Evolutionary conservation across 2,113 vertebrate genomes (phyloP).

Genomic region (Galeopterus variegatus): DNA sequence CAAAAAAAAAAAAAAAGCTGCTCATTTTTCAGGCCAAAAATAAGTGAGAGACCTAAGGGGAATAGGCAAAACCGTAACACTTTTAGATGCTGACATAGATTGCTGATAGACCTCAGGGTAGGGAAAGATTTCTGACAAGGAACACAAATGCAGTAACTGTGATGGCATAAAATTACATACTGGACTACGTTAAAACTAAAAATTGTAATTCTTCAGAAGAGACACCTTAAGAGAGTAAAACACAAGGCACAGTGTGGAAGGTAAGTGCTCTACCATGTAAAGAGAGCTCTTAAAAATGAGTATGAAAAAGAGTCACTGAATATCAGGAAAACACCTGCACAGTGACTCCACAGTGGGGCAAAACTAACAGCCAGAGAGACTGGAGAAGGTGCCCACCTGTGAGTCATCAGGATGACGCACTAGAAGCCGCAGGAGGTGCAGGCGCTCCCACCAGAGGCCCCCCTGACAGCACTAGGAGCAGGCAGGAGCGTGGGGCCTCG

Average conservation of each 20-base stretch:
- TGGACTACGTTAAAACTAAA: neutral
- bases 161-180: neutral
- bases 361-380: too few relatives aligned
- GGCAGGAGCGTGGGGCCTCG: too few relatives aligned
- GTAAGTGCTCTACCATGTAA: neutral
- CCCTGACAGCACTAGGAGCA: fast-evolving
- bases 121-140: neutral
- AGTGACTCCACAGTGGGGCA: neutral
- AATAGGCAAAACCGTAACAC: too few relatives aligned
- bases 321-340: neutral
- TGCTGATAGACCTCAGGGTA: too few relatives aligned
- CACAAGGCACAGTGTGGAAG: too few relatives aligned
- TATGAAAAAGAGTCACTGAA: neutral
- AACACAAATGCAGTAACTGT: neutral
- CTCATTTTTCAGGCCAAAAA: too few relatives aligned
- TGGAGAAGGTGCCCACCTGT: neutral
- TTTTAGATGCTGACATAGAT: too few relatives aligned
- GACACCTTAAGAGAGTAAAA: neutral
- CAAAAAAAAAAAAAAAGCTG: too few relatives aligned
- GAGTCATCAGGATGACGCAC: neutral
- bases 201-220: neutral
- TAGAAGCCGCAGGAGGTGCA: too few relatives aligned
- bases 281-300: neutral
- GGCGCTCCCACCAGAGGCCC: fast-evolving
- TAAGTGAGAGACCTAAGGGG: too few relatives aligned